Evolutionary conservation across 2,888 invertebrate species (phyloP), one percentile per base, ranked within the genome.

Genomic region (Polylopha cassiicola): DNA sequence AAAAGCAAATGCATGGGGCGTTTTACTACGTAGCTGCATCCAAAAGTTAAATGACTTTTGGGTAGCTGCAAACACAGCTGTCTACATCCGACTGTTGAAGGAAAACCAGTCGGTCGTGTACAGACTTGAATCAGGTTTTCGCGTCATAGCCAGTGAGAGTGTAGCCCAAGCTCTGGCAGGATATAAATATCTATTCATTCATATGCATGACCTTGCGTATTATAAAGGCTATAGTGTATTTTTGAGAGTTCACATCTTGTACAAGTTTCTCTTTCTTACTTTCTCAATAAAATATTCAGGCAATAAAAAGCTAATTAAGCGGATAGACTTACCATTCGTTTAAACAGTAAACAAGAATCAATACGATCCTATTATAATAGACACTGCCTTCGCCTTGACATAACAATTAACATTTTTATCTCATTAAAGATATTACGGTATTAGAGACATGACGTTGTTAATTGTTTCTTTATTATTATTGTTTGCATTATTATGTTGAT

Each of bases 161-260:
- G 31, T 20, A 26, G 33, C 43, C 32, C 29, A 26, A 29, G 26
- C 26, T 41, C 36, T 47, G 54, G 43, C 46, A 51, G 55, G 53
- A 54, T 54, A 54, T 58, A 46, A 51, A 48, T 51, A 53, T 48
- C 41, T 49, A 38, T 58, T 55, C 57, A 61, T 53, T 65, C 60
- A 65, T 69, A 65, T 62, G 47, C 53, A 45, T 55, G 66, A 67
- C 79, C 80, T 76, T 80, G 74, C 57, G 43, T 50, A 48, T 44
- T 46, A 45, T 23, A n/a, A 20, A 10, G 6, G 16, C 6, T 13
- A 30, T 4, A 16, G 27, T 9, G 9, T 16, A 24, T 13, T 26
- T 34, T 39, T 4, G 11, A 34, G 15, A 29, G 10, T 20, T 29
- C 15, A 29, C 11, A 13, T 11, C 21, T 41, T 24, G 20, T 16